These are phyloP conservation scores for Gambusia yucatana DNA, from an alignment of 2,797 vertebrate genomes.

Conservation along the genomic window DNA sequence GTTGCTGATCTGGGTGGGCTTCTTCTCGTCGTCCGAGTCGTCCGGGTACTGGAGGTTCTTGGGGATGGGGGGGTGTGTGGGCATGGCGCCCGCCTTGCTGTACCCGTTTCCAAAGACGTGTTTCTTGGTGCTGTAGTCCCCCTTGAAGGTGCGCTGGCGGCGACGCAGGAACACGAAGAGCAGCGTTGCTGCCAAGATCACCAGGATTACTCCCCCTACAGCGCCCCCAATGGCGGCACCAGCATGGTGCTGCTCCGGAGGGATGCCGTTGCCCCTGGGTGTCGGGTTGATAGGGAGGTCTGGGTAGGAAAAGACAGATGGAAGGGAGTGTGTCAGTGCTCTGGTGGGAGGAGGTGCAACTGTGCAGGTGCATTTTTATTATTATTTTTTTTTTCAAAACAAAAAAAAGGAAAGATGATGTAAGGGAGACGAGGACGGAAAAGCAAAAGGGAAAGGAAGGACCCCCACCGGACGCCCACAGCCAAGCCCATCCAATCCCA, in stretches of 20 bases:
- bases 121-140: constrained; percentile 99
- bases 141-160: constrained; percentile 98
- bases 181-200: constrained; percentile 86
- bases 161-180: constrained; percentile 91
- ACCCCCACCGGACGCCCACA: constrained; percentile 33
- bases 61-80: constrained; percentile 90
- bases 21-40: constrained; percentile 97
- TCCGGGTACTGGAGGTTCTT: constrained; percentile 97
- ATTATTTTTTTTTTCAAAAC: constrained; percentile 22
- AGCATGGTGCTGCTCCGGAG: constrained; percentile 75
- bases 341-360: constrained; percentile 84
- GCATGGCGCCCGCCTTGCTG: constrained; percentile 91
- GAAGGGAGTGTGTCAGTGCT: constrained; percentile 96
- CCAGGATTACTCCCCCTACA: constrained; percentile 89
- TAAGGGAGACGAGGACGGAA: constrained; percentile 80
- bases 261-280: constrained; percentile 76
- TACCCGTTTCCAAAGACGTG: constrained; percentile 97
- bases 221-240: constrained; percentile 89
- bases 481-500: constrained; percentile 31
- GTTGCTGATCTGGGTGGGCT: constrained; percentile 86
- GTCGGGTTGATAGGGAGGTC: constrained; percentile 91
- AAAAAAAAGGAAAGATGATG: constrained; percentile 71
- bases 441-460: constrained; percentile 76
- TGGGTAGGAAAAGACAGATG: constrained; percentile 99
- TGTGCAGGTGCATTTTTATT: constrained; percentile 77